Conservation (phyloP, 2,888 invertebrate species). For the Deilephila elpenor region DNA sequence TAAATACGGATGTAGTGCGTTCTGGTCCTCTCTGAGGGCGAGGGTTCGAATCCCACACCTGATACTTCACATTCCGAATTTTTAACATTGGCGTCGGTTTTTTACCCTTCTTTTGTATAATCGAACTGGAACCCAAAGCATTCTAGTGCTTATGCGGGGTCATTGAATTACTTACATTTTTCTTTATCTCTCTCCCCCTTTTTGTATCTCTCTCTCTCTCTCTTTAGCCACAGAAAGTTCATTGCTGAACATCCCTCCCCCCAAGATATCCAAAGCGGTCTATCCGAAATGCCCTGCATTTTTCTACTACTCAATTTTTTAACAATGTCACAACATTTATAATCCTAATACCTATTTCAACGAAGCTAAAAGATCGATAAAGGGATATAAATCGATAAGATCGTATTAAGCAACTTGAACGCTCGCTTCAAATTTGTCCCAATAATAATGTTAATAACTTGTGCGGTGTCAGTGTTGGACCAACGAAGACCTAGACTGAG, state of each 20-base stretch:
- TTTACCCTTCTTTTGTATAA: no score
- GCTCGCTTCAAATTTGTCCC: conserved; percentile 52
- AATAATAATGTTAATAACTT: conserved; percentile 56
- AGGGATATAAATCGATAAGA: no score
- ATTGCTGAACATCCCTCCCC: no score
- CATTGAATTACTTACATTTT: no score
- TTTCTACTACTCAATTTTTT: no score
- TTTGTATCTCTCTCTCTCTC: no score
- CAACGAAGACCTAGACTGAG: conserved; percentile 42
- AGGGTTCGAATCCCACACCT: conserved; percentile 16
- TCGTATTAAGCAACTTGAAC: background rate
- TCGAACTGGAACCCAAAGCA: no score
- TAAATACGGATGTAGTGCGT: background rate
- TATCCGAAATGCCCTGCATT: no score
- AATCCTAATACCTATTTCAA: background rate
- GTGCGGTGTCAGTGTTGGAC: conserved; percentile 48
- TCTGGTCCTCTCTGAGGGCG: conserved; percentile 25
- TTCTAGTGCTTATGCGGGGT: no score
- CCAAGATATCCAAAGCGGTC: no score
- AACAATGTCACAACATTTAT: background rate
- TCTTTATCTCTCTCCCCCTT: no score
- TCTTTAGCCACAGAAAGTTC: no score
- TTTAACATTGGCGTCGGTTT: background rate
- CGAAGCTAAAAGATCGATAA: background rate
- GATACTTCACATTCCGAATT: background rate